Base-by-base conservation (phyloP, 2,797 vertebrate species). In the Typhlichthys eigenmanni region DNA sequence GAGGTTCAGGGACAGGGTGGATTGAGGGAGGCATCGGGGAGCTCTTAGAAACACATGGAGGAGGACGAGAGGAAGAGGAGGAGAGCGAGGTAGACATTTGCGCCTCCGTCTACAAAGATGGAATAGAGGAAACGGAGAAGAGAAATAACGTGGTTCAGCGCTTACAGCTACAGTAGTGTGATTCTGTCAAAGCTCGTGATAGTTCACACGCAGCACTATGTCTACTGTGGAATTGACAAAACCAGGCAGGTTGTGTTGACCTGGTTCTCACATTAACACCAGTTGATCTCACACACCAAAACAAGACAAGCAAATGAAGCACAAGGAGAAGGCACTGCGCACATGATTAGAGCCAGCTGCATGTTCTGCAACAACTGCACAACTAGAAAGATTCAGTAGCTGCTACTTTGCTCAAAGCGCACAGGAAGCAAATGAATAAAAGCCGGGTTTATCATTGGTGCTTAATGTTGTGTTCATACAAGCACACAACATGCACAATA, bases 41-140 rank as follows among this genome's bases (percentile, higher is more conserved):
- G 60, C 32, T 75, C 56, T 78, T 46, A 64, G 78, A 72, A 32
- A 65, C 9, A 60, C 66, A 65, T 32, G 53, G 74, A 78, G 87
- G 76, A 73, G 91, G 83, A 81, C 69, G 84, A 84, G 87, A 90
- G 86, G 88, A 79, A 64, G 87, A 76, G 13, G 91, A 53, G 50
- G 38, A 11, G 16, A 38, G 38, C 43, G 72, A 74, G 16, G 68
- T 47, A 56, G 72, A 71, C 1, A 59, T 16, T 16, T 4, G 14
- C 10, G 38, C 29, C 17, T 65, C 60, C 58, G 75, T 81, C 90
- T 90, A 84, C 19, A 80, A 70, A n/a, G 58, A 69, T 62, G 46
- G 76, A 61, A 47, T 50, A 75, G 12, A 79, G 1, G 82, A 81
- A 89, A 85, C 72, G 85, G 71, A 81, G 74, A n/a, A 58, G 12